A percentile compares a stretch with the other conserved stretches of the same genome.
Evolutionary conservation across 2,113 vertebrate species (phyloP).

Genomic region (Todiramphus saurophagus): DNA sequence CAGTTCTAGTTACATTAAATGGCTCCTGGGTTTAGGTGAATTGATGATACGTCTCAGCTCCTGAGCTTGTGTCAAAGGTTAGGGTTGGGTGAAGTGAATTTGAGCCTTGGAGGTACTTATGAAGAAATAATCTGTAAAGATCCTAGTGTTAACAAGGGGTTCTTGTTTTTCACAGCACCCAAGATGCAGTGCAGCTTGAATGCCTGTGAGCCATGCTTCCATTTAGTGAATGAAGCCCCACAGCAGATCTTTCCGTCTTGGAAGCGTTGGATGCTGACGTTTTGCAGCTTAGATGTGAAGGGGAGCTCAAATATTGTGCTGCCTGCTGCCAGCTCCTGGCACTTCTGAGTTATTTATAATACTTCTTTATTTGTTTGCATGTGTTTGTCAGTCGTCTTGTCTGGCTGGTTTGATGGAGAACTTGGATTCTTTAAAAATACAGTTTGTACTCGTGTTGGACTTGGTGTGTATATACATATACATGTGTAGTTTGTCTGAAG

Average conservation of each 20-base stretch:
- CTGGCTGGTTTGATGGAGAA: not conserved
- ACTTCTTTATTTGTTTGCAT: not conserved
- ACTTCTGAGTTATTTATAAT: not conserved
- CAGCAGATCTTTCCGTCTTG: not conserved
- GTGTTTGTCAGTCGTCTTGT: not conserved
- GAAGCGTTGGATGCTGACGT: not conserved
- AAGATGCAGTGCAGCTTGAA: not conserved
- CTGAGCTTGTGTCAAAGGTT: not conserved
- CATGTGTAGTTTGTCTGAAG: not conserved
- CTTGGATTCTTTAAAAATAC: not conserved
- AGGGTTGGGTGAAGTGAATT: not conserved
- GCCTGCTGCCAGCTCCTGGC: constrained; percentile 32
- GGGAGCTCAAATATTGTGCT: not conserved
- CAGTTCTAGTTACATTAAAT: not conserved
- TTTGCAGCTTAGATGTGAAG: not conserved
- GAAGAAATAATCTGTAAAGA: not conserved
- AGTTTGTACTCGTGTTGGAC: not conserved
- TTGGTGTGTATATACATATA: not conserved
- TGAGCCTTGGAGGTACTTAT: not conserved
- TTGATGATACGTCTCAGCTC: not conserved
- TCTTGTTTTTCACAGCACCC: not conserved
- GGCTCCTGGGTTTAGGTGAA: not conserved
- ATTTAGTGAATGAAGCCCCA: not conserved
- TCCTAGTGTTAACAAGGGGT: not conserved
- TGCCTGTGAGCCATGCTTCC: not conserved